Conservation (phyloP, 2,113 vertebrate genomes). For the Holacanthus passer region DNA sequence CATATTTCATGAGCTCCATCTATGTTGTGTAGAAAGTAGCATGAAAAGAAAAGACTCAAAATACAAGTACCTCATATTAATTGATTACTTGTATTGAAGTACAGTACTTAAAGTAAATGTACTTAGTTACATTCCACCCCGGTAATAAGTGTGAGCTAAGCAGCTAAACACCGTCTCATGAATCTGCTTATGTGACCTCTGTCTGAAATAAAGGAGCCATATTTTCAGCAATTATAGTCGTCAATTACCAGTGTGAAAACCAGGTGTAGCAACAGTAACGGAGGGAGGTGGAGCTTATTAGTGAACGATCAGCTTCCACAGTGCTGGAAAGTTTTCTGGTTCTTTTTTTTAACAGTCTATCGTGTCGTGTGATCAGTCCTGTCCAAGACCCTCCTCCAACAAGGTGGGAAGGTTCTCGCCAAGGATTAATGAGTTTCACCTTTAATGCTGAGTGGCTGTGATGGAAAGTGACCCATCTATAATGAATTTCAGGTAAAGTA, state of each 20-base stretch:
- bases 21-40: too few species aligned
- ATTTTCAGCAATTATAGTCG: neutral
- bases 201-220: neutral
- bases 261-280: too few species aligned
- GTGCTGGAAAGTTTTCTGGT: neutral
- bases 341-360: neutral
- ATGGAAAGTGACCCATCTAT: slow-evolving; percentile 82
- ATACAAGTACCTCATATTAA: too few species aligned
- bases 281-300: too few species aligned
- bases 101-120: too few species aligned
- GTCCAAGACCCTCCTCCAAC: neutral
- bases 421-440: slow-evolving; percentile 82
- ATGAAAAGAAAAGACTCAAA: too few species aligned
- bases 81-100: too few species aligned
- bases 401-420: slow-evolving; percentile 55
- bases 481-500: slow-evolving; percentile 70
- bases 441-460: slow-evolving; percentile 77
- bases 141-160: too few species aligned
- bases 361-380: neutral
- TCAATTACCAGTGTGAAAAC: too few species aligned
- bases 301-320: neutral
- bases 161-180: too few species aligned
- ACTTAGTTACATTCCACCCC: too few species aligned
- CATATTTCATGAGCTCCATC: too few species aligned
- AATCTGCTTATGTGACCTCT: neutral